phyloP scores from a whole-genome alignment of 1,140 invertebrate species.

The Neuroterus valhalla region DNA sequence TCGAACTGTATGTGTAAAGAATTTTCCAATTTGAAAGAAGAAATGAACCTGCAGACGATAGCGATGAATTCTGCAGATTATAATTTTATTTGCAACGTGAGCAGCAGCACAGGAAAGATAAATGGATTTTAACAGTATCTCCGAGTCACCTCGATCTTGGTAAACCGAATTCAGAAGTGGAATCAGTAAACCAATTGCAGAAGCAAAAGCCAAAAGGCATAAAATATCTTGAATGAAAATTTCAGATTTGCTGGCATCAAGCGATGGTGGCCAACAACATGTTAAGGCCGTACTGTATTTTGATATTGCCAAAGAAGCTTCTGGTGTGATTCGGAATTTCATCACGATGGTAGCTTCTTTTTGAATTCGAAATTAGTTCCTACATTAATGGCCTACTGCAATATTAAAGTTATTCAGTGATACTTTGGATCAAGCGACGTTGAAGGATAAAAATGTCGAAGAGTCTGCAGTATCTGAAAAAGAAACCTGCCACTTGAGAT shows the following conservation, averaged over 20 bases:
- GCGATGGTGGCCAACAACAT: slow-evolving; percentile 47
- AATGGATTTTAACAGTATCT: slow-evolving; percentile 39
- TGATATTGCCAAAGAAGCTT: slow-evolving; percentile 25
- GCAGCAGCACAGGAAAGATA: slow-evolving; percentile 35
- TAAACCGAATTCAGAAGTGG: slow-evolving; percentile 35
- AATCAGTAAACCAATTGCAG: slow-evolving; percentile 26
- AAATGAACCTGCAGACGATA: slow-evolving; percentile 37
- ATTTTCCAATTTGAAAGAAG: slow-evolving; percentile 3
- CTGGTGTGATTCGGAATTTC: slow-evolving; percentile 12
- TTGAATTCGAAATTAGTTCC: too few species aligned
- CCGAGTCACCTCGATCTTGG: slow-evolving; percentile 24
- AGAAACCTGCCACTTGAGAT: neutral
- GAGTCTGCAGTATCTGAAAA: neutral
- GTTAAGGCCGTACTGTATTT: slow-evolving; percentile 38
- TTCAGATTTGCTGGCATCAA: slow-evolving; percentile 18
- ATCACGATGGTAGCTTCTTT: neutral
- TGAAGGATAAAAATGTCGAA: too few species aligned
- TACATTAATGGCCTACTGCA: too few species aligned
- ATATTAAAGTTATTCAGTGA: too few species aligned
- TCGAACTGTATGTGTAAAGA: too few species aligned
- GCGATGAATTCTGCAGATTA: slow-evolving; percentile 35
- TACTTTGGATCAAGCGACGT: too few species aligned
- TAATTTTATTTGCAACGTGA: slow-evolving; percentile 40
- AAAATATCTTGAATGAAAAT: slow-evolving; percentile 36
- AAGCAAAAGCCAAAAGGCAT: slow-evolving; percentile 39